Base-by-base conservation (phyloP, 2,888 invertebrate species). In the Campoplex nolae region DNA sequence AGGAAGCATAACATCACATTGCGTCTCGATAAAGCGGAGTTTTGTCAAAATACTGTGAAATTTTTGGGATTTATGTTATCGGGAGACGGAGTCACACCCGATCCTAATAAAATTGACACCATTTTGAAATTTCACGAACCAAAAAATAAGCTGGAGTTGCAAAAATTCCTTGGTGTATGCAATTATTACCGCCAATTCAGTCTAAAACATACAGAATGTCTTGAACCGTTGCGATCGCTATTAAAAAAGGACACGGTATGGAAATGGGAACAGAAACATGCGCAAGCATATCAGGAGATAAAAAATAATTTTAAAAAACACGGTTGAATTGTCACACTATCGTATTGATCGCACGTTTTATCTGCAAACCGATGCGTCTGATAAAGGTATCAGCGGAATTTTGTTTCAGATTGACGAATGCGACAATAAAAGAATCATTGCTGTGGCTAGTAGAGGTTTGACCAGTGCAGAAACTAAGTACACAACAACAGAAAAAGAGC, bases 381-480 rank as follows among this genome's bases (percentile, higher is more conserved):
- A 75, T 70, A 68, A 68, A 13, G 75, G 82, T 1, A 82, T 82
- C 23, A 68, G 74, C n/a, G 75, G 75, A 16, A 70, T 82, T 45
- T 35, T 82, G 45, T 54, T 68, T 75, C 75, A 75, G 54, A 82
- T 75, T 3, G 45, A 56, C 58, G 75, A 76, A 2, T 2, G 80
- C 1, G 23, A 51, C 6, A 58, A 90, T 8, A 74, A 38, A 13
- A 38, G 74, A 35, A 84, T 82, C 13, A 76, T 82, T 42, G 67
- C 68, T 7, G 9, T 82, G n/a, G 68, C 56, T 23, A 91, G 91
- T 75, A 84, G 89, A 54, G 83, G 87, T 18, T 28, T 88, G 86
- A 35, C 32, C 13, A 0, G 85, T 7, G 65, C 73, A 2, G 83
- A 83, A 45, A 45, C 51, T 2, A 83, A 73, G 8, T 78, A 83